Evolutionary conservation across 2,888 invertebrate genomes (phyloP), one percentile per base, ranked within the genome.

Genomic region (Oscheius sp.): DNA sequence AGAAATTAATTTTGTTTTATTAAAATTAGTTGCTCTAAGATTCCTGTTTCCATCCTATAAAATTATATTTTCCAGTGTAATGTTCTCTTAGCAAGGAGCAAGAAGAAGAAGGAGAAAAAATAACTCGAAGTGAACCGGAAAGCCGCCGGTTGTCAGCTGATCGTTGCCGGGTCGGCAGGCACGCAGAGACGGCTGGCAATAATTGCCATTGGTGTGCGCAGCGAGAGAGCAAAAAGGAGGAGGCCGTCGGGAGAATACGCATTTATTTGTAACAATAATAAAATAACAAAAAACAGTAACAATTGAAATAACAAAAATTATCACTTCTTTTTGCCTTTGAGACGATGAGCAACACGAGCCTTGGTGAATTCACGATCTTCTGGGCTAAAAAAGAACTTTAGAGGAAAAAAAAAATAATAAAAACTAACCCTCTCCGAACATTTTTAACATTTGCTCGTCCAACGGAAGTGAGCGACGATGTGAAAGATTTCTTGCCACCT

Each of bases 371-470:
- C 69, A 18, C 55, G 64, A 58, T 81, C 81, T 53, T 77, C 75
- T n/a, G 81, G 81, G 69, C 81, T 78, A 68, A 74, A 78, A 74
- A 74, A n/a, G n/a, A n/a, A n/a, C n/a, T 27, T 12, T 9, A 18
- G 7, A 9, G n/a, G n/a, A 45, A 29, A 29, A 18, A 16, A 45
- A 9, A 29, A 61, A 25, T 7, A 61, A 6, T 25, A 12, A 46
- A 7, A 55, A 56, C 63, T 53, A 41, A 90, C 89, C 85, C 86
- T 21, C 79, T 72, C 35, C 86, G 74, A 53, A 81, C 80, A 43
- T 74, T 76, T 72, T 86, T 86, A 43, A 86, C 77, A 16, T 77
- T 55, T 49, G 69, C 68, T 12, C 18, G 41, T 55, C 71, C 71
- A 43, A 84, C 78, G 18, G 72, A 58, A 1, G 86, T 77, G n/a